Base-by-base conservation (phyloP, 2,797 vertebrate genomes). In the Onychomys leucogaster region DNA sequence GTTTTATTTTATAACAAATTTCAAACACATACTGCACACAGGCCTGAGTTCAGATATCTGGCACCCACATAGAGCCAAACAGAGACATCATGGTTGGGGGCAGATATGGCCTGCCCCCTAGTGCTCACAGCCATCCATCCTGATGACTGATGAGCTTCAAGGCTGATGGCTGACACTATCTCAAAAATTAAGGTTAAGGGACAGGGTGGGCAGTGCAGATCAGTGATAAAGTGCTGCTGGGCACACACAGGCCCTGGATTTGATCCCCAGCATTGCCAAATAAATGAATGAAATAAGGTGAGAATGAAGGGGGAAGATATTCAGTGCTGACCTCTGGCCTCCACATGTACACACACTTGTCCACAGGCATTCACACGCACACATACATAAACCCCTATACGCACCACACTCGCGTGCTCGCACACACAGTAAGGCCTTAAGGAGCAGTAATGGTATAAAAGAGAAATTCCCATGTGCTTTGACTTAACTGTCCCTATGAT, bases 381-480 rank as follows among this genome's bases (percentile, higher is more conserved):
- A 81, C 19, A 12, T 37, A 9, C 49, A 81, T 17, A n/a, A 13
- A 77, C 73, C 43, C 71, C 19, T n/a, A 41, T 41, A 73, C 13
- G 37, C 37, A 75, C 41, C 41, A 41, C 23, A 76, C 23, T 8
- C 75, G 27, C 3, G 52, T 0, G 12, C n/a, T n/a, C n/a, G n/a
- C 5, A 5, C 29, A 80, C 49, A 55, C 32, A 49, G 7, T 23
- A 17, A 78, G 16, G 73, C 29, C 76, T 9, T 43, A 23, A 82
- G 67, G 92, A 86, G 69, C 90, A 96, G 25, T 63, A 90, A 75
- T 2, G n/a, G 71, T 89, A 25, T 71, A 67, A 90, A 6, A 78
- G 27, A 52, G 46, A 77, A 34, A 27, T 80, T 37, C 78, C 14
- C 49, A 23, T 71, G 25, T 61, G 29, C 41, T 92, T 91, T 76